phyloP scores from a whole-genome alignment of 2,888 invertebrate species.

The Antheraea assamensis region DNA sequence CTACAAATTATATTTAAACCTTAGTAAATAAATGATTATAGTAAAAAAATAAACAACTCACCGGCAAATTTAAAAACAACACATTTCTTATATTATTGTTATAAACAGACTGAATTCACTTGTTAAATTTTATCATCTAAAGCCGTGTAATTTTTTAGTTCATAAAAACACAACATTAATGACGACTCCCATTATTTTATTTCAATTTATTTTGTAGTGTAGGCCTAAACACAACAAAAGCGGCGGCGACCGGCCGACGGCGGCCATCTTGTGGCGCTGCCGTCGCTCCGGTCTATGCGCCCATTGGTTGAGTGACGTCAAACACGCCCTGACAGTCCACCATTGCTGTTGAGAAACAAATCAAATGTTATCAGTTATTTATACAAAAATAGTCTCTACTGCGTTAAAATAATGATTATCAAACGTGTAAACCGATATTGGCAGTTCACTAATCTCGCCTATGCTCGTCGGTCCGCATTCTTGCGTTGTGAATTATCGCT shows the following conservation, averaged over 20 bases:
- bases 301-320: constrained; percentile 80
- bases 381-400: constrained; percentile 48
- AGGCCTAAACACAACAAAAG: constrained; percentile 77
- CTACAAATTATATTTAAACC: neutral
- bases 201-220: constrained; percentile 59
- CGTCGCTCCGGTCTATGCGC: constrained; percentile 66
- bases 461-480: constrained; percentile 76
- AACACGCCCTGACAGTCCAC: constrained; percentile 76
- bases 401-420: constrained; percentile 32
- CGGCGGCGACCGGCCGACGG: constrained; percentile 73
- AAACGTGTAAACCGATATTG: constrained; percentile 38
- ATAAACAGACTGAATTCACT: constrained; percentile 26
- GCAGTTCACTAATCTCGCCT: constrained; percentile 61
- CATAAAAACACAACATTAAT: constrained; percentile 32
- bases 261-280: constrained; percentile 81
- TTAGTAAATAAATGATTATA: neutral
- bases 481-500: constrained; percentile 73
- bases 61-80: constrained; percentile 41
- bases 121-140: constrained; percentile 24
- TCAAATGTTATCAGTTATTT: constrained; percentile 33
- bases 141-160: constrained; percentile 28
- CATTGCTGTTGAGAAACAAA: constrained; percentile 67
- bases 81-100: constrained; percentile 39
- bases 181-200: constrained; percentile 31
- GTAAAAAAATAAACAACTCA: constrained; percentile 37